Conservation (phyloP, 2,113 vertebrate genomes). For the Cyprinus carpio region DNA sequence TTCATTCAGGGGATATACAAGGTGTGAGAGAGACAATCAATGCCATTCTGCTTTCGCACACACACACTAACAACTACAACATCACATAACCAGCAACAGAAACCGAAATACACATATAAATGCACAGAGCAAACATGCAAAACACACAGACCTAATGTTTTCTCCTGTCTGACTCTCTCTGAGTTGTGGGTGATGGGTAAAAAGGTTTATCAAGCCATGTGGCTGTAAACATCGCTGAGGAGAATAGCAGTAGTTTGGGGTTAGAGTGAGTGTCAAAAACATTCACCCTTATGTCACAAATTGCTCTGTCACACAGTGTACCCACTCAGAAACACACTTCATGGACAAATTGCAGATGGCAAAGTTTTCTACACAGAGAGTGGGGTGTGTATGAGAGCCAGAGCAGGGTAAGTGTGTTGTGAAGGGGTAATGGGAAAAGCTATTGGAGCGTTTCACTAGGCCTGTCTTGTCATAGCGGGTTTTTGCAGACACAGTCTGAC, state of each 20-base stretch:
- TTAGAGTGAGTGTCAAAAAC: slow-evolving; percentile 49
- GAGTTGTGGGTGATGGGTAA: not conserved
- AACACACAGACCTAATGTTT: slow-evolving; percentile 1
- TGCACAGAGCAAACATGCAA: not conserved
- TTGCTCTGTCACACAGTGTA: not conserved
- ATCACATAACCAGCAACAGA: not conserved
- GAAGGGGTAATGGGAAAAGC: slow-evolving; percentile 67
- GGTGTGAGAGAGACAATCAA: slow-evolving; percentile 54
- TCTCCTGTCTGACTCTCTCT: not conserved
- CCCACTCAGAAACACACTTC: slow-evolving; percentile 15
- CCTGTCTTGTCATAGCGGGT: slow-evolving; percentile 63
- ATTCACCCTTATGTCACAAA: slow-evolving; percentile 42
- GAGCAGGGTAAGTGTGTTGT: slow-evolving; percentile 39
- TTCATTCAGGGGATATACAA: slow-evolving; percentile 51
- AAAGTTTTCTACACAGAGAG: slow-evolving; percentile 45
- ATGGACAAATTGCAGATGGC: slow-evolving; percentile 55
- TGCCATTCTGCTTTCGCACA: slow-evolving; percentile 3
- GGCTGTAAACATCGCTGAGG: not conserved
- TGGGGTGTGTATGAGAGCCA: not conserved
- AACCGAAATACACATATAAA: not conserved
- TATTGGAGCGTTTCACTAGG: slow-evolving; percentile 66
- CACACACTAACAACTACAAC: slow-evolving; percentile 29
- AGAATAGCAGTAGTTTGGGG: slow-evolving; percentile 13
- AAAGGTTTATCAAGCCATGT: not conserved
- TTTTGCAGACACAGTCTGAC: slow-evolving; percentile 64